Base-by-base conservation (phyloP, 2,113 vertebrate genomes). In the Carassius gibelio region DNA sequence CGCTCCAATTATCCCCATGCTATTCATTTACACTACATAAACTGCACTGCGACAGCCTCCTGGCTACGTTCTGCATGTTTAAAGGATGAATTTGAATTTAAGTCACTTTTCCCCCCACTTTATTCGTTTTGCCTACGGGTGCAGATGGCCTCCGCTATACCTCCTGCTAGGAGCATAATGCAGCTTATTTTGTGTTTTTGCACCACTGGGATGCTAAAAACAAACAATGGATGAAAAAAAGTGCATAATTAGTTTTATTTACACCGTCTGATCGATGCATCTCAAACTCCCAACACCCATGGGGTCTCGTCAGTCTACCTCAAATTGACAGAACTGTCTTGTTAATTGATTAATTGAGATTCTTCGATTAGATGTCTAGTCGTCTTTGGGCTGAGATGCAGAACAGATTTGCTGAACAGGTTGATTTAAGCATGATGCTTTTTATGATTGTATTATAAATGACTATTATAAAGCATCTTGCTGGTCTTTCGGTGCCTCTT, bases 241-340 rank as follows among this genome's bases (percentile, higher is more conserved):
- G 26, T 19, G 8, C 50, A 72, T 59, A 72, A 83, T 83, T 72
- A 52, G 66, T 83, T 83, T 83, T 83, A 74, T 83, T 83, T 59
- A 83, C 57, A 62, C 50, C 1, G 4, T 72, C 81, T 81, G 26
- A 81, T 68, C 23, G 80, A 81, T 81, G 62, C 4, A 36, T 38
- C 30, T 2, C 3, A 7, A 38, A 71, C 66, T 57, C 21, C 11
- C 17, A 4, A 14, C 48, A 69, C 45, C 45, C 17, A n/a, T 3
- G 45, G 38, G 45, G 15, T 23, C 30, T 69, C 4, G 8, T 11
- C 50, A 5, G 21, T 30, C 42, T 30, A 2, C 10, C n/a, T 34
- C 26, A 69, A 50, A 69, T 69, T 69, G 80, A 82, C 26, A 13
- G 55, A 82, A 15, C 80, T 15, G 48, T 83, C 81, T 34, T 42